These are phyloP conservation scores for Typhlichthys subterraneus DNA, from an alignment of 2,797 vertebrate genomes.

Conservation along the genomic window DNA sequence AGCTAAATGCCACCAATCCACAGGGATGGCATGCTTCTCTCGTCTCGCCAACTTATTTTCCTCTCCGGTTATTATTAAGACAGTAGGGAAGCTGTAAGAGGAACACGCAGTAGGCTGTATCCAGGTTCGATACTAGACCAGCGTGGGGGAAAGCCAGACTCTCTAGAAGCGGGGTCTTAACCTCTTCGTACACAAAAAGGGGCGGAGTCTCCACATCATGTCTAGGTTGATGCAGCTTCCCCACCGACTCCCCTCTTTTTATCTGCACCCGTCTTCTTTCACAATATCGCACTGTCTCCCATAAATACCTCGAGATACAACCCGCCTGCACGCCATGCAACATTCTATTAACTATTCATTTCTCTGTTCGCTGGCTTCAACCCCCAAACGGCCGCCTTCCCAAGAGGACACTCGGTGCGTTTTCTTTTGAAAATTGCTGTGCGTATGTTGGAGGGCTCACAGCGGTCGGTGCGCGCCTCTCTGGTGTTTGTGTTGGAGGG, in stretches of 20 bases:
- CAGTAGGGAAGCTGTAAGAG: slow-evolving; percentile 62
- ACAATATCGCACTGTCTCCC: slow-evolving; percentile 37
- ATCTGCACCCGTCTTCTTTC: slow-evolving; percentile 30
- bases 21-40: slow-evolving; percentile 59
- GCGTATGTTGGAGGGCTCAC: slow-evolving; percentile 59
- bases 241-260: slow-evolving; percentile 39
- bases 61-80: slow-evolving; percentile 48
- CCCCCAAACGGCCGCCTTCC: slow-evolving; percentile 28
- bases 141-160: slow-evolving; percentile 60
- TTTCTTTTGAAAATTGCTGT: slow-evolving; percentile 73
- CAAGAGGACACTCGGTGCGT: slow-evolving; percentile 44
- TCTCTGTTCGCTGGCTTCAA: slow-evolving; percentile 54
- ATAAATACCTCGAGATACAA: slow-evolving; percentile 57
- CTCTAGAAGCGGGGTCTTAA: slow-evolving; percentile 59
- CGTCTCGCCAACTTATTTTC: slow-evolving; percentile 48
- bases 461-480: slow-evolving; percentile 62
- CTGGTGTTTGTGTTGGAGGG: slow-evolving; percentile 61
- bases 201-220: background rate
- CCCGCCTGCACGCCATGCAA: slow-evolving; percentile 62
- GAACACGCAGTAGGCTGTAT: slow-evolving; percentile 57
- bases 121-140: slow-evolving; percentile 64
- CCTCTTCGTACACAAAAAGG: slow-evolving; percentile 9
- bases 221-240: slow-evolving; percentile 17
- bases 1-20: slow-evolving; percentile 28
- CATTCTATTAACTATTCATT: slow-evolving; percentile 73